phyloP scores from a whole-genome alignment of 2,888 invertebrate genomes.

The Phrixothrix hirtus region DNA sequence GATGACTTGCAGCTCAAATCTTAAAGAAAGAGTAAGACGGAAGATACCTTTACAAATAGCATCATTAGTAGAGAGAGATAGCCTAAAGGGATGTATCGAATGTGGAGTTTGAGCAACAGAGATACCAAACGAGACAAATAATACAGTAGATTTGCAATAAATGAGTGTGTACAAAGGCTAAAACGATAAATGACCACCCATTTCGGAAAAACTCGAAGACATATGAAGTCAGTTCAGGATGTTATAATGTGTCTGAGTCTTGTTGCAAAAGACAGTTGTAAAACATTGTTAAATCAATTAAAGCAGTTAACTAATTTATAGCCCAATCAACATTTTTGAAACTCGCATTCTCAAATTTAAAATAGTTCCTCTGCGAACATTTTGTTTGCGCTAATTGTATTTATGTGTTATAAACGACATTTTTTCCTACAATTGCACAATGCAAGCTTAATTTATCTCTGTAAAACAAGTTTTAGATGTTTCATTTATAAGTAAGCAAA shows the following conservation, averaged over 20 bases:
- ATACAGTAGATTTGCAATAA: slow-evolving; percentile 38
- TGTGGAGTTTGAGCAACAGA: slow-evolving; percentile 11
- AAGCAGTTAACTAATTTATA: slow-evolving; percentile 42
- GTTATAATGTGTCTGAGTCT: slow-evolving; percentile 34
- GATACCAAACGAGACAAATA: slow-evolving; percentile 29
- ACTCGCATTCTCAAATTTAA: slow-evolving; percentile 40
- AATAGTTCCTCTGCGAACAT: slow-evolving; percentile 39
- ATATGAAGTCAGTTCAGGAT: slow-evolving; percentile 32
- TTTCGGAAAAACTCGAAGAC: slow-evolving; percentile 39
- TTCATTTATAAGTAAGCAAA: too few relatives aligned
- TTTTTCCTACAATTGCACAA: not conserved
- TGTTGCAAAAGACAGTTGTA: slow-evolving; percentile 41
- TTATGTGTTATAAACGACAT: slow-evolving; percentile 22
- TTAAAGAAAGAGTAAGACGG: slow-evolving; percentile 18
- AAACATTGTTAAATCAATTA: slow-evolving; percentile 46
- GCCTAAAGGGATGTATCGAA: slow-evolving; percentile 12
- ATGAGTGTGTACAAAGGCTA: slow-evolving; percentile 39
- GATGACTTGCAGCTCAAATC: slow-evolving; percentile 5
- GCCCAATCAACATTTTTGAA: slow-evolving; percentile 50
- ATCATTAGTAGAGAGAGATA: slow-evolving; percentile 32
- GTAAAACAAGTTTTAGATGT: too few relatives aligned
- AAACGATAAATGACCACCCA: slow-evolving; percentile 44
- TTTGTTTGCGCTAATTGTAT: slow-evolving; percentile 29
- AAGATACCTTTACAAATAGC: slow-evolving; percentile 31
- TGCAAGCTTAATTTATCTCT: too few relatives aligned